Evolutionary conservation across 2,888 invertebrate genomes (phyloP).

Genomic region (Caenorhabditis japonica): DNA sequence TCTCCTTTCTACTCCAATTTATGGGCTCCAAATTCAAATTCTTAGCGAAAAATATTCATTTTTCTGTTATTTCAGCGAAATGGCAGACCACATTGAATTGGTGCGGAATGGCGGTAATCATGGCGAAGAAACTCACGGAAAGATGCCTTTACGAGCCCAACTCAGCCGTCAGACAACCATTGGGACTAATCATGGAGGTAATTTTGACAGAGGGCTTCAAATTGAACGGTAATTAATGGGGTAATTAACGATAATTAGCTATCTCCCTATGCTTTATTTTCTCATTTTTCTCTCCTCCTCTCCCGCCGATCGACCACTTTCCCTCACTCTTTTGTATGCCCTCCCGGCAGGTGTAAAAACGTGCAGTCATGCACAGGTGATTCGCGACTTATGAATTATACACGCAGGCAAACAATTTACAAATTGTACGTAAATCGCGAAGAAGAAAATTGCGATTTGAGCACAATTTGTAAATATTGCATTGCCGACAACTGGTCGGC

Average conservation of each 20-base stretch:
- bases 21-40: too few species aligned
- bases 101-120: constrained; percentile 49
- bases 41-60: too few species aligned
- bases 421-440: too few species aligned
- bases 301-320: not conserved
- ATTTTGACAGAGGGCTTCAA: not conserved
- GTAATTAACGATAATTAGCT: not conserved
- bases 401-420: too few species aligned
- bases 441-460: too few species aligned
- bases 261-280: not conserved
- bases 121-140: not conserved
- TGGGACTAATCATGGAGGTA: constrained; percentile 23
- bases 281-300: not conserved
- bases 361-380: not conserved
- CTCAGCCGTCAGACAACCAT: constrained; percentile 25
- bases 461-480: too few species aligned
- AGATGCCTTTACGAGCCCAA: constrained; percentile 5
- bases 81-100: constrained; percentile 50
- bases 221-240: not conserved
- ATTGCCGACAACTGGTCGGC: too few species aligned
- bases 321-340: constrained; percentile 3
- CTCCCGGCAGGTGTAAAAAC: not conserved
- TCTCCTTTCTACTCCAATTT: too few species aligned
- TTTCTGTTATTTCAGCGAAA: too few species aligned
- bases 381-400: too few species aligned